phyloP scores from a whole-genome alignment of 2,888 invertebrate genomes.

The Lamellibrachia columna region DNA sequence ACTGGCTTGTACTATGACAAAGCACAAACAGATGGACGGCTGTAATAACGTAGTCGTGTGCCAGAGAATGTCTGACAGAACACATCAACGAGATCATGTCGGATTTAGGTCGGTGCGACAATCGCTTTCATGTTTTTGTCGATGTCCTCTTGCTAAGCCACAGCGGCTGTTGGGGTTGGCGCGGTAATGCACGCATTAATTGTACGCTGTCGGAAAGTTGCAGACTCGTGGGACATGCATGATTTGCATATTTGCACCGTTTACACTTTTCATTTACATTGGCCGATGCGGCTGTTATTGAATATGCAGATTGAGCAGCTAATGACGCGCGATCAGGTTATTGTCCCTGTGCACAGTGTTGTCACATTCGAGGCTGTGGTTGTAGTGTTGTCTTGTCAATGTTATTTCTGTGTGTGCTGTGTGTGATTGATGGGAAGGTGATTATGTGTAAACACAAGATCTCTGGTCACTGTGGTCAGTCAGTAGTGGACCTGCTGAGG shows the following conservation, averaged over 20 bases:
- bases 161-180: background rate
- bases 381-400: background rate
- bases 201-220: background rate
- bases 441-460: background rate
- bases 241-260: constrained; percentile 11
- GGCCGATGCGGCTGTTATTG: background rate
- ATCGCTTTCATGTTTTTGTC: constrained; percentile 6
- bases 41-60: background rate
- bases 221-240: background rate
- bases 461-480: background rate
- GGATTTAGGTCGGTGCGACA: background rate
- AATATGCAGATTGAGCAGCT: background rate
- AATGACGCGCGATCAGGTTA: background rate
- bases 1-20: background rate
- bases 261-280: constrained; percentile 1
- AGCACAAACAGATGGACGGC: background rate
- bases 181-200: background rate
- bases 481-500: background rate
- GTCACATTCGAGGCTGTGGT: background rate
- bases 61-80: background rate
- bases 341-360: background rate
- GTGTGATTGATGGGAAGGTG: background rate
- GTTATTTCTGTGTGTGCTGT: background rate
- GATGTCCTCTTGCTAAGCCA: background rate
- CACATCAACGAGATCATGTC: background rate